Percentiles rank a stretch among this genome's conserved stretches.
Conservation (phyloP, 2,797 vertebrate species). For the Alcedo atthis region DNA sequence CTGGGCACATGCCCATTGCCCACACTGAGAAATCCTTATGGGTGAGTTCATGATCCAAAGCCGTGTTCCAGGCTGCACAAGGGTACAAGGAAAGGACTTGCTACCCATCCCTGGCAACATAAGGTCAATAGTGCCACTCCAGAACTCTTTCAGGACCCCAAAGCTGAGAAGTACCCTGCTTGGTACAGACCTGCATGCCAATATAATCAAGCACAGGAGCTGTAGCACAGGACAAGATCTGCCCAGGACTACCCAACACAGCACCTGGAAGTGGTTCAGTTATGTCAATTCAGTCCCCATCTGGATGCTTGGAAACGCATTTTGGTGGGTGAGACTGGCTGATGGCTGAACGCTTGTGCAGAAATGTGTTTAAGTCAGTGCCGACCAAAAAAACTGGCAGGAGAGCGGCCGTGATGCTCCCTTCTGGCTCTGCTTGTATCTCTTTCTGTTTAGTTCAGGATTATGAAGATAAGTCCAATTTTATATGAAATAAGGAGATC, state of each 20-base stretch:
- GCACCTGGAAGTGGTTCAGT: neutral
- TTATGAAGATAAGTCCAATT: conserved; percentile 27
- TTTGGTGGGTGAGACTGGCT: conserved; percentile 32
- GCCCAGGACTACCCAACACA: neutral
- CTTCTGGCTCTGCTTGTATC: conserved; percentile 46
- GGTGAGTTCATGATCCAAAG: neutral
- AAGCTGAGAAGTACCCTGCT: neutral
- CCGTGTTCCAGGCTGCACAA: neutral
- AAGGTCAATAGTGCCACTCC: neutral
- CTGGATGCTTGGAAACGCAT: conserved; percentile 1
- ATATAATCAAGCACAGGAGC: neutral
- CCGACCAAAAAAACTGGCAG: conserved; percentile 47
- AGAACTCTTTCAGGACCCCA: neutral
- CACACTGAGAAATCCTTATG: neutral
- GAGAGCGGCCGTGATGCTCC: conserved; percentile 41
- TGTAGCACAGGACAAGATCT: neutral
- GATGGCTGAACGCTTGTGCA: neutral
- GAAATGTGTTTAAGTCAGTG: conserved; percentile 17
- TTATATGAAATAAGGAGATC: conserved; percentile 36
- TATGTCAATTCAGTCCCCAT: conserved; percentile 8
- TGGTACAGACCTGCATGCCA: neutral
- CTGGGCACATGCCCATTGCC: neutral
- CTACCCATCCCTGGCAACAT: neutral
- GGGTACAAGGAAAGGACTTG: neutral
- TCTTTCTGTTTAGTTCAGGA: conserved; percentile 52